Conservation (phyloP, 2,888 invertebrate species). For the Phrixothrix hirtus region DNA sequence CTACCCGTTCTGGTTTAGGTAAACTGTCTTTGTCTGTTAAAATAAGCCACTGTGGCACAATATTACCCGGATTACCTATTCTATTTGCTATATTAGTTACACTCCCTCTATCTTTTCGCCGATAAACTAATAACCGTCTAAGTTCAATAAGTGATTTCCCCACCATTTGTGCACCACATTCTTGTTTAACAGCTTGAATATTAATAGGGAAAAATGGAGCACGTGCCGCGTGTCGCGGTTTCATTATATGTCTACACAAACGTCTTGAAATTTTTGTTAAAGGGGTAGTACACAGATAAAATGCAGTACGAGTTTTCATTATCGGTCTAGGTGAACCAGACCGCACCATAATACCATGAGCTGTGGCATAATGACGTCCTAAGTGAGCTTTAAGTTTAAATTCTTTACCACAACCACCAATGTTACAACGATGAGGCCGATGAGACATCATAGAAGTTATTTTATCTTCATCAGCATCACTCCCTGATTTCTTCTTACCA, state of each 20-base stretch:
- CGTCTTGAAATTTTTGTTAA: slow-evolving; percentile 87
- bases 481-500: slow-evolving; percentile 56
- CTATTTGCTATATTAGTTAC: slow-evolving; percentile 74
- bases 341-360: slow-evolving; percentile 79
- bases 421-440: slow-evolving; percentile 86
- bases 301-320: slow-evolving; percentile 96
- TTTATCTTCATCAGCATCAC: slow-evolving; percentile 60
- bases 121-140: slow-evolving; percentile 60
- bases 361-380: slow-evolving; percentile 90
- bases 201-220: slow-evolving; percentile 82
- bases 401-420: slow-evolving; percentile 91
- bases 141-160: slow-evolving; percentile 62
- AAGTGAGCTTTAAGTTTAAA: slow-evolving; percentile 94
- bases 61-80: slow-evolving; percentile 65
- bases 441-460: slow-evolving; percentile 63
- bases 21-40: slow-evolving; percentile 75
- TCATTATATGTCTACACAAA: slow-evolving; percentile 79
- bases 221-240: slow-evolving; percentile 85
- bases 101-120: slow-evolving; percentile 65
- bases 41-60: slow-evolving; percentile 70
- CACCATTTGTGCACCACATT: slow-evolving; percentile 70
- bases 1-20: slow-evolving; percentile 79
- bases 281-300: slow-evolving; percentile 90
- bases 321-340: slow-evolving; percentile 85
- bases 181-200: slow-evolving; percentile 81